Conservation (phyloP, 2,113 vertebrate species). For the Megaceryle torquata region DNA sequence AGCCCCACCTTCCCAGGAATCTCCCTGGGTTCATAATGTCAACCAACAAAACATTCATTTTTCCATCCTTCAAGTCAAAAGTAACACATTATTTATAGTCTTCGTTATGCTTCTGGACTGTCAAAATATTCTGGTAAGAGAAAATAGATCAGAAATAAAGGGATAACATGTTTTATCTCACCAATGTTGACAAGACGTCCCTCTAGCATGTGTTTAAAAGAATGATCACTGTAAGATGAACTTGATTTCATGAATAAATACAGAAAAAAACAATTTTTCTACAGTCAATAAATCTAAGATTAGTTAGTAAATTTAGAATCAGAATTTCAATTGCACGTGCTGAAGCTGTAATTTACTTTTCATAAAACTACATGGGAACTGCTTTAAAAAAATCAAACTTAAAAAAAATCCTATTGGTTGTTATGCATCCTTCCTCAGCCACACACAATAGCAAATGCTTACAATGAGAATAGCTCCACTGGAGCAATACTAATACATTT, state of each 20-base stretch:
- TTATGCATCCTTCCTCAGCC: constrained; percentile 85
- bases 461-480: constrained; percentile 88
- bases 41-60: not conserved
- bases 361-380: constrained; percentile 55
- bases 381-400: constrained; percentile 64
- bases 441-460: constrained; percentile 86
- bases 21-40: not conserved
- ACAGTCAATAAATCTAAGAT: not conserved
- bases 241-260: not conserved
- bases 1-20: not conserved
- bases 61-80: not conserved
- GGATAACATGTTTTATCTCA: not conserved
- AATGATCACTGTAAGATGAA: not conserved
- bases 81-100: not conserved
- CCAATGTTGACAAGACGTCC: not conserved
- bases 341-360: constrained; percentile 54
- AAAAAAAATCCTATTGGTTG: constrained; percentile 76
- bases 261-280: not conserved
- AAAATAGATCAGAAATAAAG: not conserved
- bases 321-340: constrained; percentile 23
- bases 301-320: not conserved
- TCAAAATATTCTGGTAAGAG: not conserved
- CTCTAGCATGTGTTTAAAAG: not conserved
- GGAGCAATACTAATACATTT: constrained; percentile 92
- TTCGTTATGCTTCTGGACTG: not conserved